Percentiles rank a stretch among this genome's conserved stretches.
These are phyloP conservation scores for Malurus cyaneus DNA, from an alignment of 2,113 vertebrate genomes.

Conservation along the genomic window DNA sequence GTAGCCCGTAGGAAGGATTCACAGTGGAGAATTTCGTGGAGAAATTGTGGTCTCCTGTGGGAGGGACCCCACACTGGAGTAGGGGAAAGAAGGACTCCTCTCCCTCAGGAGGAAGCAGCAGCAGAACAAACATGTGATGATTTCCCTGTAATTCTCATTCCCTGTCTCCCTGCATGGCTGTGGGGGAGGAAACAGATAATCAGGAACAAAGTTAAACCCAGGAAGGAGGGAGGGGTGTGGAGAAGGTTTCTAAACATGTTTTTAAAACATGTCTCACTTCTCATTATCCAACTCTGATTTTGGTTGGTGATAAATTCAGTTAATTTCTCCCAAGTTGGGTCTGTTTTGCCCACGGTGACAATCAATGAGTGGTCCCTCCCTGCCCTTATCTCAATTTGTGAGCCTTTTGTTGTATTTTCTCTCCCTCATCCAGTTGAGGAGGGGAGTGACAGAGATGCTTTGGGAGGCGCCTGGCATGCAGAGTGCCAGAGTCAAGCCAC, in stretches of 20 bases:
- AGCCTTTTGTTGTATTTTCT: background rate
- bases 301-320: background rate
- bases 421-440: background rate
- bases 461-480: background rate
- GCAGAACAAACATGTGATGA: background rate
- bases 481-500: background rate
- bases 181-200: background rate
- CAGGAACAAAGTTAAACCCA: background rate
- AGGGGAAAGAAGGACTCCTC: background rate
- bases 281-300: background rate
- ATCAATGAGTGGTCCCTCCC: background rate
- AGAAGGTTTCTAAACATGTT: background rate
- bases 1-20: background rate
- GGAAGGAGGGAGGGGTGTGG: background rate
- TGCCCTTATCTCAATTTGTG: background rate
- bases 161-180: background rate
- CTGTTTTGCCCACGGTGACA: background rate
- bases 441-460: background rate
- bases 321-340: background rate
- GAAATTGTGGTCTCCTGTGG: no score
- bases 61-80: no score
- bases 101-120: background rate
- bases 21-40: background rate
- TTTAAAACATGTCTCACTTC: background rate
- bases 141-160: background rate